Evolutionary conservation across 53 echinoderm and acorn worm species (phyloP).

Genomic region (Henricia sp.): DNA sequence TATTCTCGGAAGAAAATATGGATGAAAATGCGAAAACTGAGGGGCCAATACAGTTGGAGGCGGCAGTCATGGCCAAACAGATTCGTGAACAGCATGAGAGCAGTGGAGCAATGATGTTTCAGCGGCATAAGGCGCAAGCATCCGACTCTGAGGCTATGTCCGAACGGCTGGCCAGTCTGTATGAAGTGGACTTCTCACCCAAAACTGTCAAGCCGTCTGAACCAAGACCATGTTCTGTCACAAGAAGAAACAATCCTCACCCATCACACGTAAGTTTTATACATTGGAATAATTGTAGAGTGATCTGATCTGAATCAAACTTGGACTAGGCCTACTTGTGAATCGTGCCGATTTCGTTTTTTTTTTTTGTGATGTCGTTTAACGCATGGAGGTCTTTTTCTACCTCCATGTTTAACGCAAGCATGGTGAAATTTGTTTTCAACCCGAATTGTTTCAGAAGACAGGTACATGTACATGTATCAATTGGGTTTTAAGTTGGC

Average conservation of each 20-base stretch:
- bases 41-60: constrained; percentile 23
- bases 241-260: constrained; percentile 87
- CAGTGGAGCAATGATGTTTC: constrained; percentile 77
- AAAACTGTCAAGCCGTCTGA: constrained; percentile 72
- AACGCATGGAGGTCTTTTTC: too few species aligned
- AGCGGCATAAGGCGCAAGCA: constrained; percentile 33
- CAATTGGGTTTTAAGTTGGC: too few species aligned
- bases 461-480: too few species aligned
- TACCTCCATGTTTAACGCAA: too few species aligned
- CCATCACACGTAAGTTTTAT: constrained; percentile 85
- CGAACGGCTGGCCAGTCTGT: constrained; percentile 78
- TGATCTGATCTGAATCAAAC: too few species aligned
- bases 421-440: too few species aligned
- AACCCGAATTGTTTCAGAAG: too few species aligned
- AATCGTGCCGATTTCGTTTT: too few species aligned
- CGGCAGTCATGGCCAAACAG: constrained; percentile 69
- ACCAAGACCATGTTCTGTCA: constrained; percentile 74
- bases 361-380: too few species aligned
- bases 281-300: too few species aligned
- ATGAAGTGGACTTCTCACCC: constrained; percentile 79
- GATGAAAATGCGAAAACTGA: constrained; percentile 23
- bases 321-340: too few species aligned
- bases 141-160: not conserved
- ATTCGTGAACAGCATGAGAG: constrained; percentile 86
- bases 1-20: not conserved